Percentiles rank a stretch among this genome's conserved stretches.
Conservation (phyloP, 2,797 vertebrate species). For the Thamnophis elegans region DNA sequence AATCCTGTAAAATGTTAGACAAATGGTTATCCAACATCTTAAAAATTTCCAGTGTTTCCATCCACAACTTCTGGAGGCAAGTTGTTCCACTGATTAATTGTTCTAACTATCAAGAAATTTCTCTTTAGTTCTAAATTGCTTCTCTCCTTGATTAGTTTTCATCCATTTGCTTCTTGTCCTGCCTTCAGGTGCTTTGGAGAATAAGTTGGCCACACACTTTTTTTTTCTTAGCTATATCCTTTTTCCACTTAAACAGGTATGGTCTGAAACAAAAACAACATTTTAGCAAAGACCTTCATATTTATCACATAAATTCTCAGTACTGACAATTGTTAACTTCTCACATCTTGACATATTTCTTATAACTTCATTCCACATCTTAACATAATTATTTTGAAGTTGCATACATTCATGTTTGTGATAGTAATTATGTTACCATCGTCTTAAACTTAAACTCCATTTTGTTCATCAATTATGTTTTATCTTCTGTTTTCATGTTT, state of each 20-base stretch:
- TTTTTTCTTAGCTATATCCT: not conserved
- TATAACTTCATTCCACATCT: not conserved
- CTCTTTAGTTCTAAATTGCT: not conserved
- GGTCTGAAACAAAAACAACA: not conserved
- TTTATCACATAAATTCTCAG: not conserved
- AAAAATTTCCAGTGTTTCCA: not conserved
- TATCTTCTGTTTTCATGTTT: not conserved
- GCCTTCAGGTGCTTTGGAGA: not conserved
- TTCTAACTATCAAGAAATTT: not conserved
- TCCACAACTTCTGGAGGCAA: not conserved
- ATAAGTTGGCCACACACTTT: not conserved
- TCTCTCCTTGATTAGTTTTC: not conserved
- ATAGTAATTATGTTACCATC: not conserved
- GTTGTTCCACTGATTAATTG: not conserved
- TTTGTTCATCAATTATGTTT: not conserved
- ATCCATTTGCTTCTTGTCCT: not conserved
- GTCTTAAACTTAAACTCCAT: not conserved
- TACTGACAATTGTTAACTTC: not conserved
- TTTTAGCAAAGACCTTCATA: not conserved
- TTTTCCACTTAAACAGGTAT: not conserved
- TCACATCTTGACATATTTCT: not conserved
- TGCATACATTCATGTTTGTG: not conserved
- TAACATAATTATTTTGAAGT: not conserved
- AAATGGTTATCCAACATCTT: not conserved
- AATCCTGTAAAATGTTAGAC: not conserved